Evolutionary conservation across 1,140 invertebrate genomes (phyloP).

Genomic region (Ctenoplectra terminalis): DNA sequence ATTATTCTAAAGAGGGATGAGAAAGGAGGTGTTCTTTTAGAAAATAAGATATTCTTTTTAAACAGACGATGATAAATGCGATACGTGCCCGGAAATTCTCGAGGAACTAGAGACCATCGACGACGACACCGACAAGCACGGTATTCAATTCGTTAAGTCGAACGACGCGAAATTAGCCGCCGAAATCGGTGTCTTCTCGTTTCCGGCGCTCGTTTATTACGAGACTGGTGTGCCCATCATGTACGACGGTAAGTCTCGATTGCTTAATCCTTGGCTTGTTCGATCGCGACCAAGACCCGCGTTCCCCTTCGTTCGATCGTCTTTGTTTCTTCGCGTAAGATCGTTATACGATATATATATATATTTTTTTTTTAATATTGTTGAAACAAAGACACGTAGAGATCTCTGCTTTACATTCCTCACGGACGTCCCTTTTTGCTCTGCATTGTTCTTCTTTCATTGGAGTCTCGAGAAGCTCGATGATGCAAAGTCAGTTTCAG

Average conservation of each 20-base stretch:
- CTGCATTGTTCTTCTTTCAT: constrained; percentile 30
- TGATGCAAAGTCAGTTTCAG: constrained; percentile 16
- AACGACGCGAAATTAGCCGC: constrained; percentile 94
- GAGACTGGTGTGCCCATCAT: constrained; percentile 96
- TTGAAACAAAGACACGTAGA: constrained; percentile 16
- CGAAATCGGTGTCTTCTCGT: constrained; percentile 95
- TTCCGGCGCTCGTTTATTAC: constrained; percentile 95
- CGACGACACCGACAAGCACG: constrained; percentile 95
- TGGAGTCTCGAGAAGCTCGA: neutral
- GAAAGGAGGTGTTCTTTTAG: neutral
- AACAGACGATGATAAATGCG: constrained; percentile 92
- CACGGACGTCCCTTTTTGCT: neutral
- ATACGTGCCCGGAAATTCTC: constrained; percentile 91
- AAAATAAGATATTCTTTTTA: constrained; percentile 24
- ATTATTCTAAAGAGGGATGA: neutral
- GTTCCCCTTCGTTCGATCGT: neutral
- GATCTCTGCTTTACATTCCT: constrained; percentile 9
- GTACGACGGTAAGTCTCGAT: constrained; percentile 92
- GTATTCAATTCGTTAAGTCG: constrained; percentile 97
- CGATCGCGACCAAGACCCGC: constrained; percentile 28
- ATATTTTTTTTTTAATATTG: neutral
- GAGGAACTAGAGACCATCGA: constrained; percentile 97
- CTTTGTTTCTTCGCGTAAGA: constrained; percentile 19
- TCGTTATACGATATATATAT: neutral
- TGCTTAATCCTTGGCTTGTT: constrained; percentile 48